Conservation (phyloP, 2,888 invertebrate species). For the Tetheella fluctuosa region DNA sequence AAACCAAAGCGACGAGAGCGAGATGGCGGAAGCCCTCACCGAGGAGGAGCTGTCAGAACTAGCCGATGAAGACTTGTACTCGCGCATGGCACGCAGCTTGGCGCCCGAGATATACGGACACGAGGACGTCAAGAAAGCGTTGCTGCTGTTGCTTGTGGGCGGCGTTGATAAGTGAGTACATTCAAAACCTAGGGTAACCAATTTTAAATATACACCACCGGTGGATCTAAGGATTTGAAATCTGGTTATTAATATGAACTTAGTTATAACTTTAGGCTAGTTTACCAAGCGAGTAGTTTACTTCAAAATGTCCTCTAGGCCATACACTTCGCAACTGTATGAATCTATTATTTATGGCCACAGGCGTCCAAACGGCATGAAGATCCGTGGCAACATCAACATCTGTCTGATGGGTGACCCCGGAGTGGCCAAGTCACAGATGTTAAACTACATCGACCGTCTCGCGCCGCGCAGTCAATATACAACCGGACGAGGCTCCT, state of each 20-base stretch:
- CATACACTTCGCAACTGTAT: too few relatives aligned
- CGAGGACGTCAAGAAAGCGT: constrained; percentile 98
- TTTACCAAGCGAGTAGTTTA: too few relatives aligned
- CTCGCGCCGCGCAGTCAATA: constrained; percentile 97
- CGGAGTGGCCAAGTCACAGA: constrained; percentile 99
- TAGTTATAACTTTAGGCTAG: too few relatives aligned
- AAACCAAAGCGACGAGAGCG: constrained; percentile 94
- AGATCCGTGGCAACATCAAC: constrained; percentile 98
- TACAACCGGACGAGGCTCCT: constrained; percentile 98
- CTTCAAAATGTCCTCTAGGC: neutral
- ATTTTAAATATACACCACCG: too few relatives aligned
- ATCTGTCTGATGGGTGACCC: constrained; percentile 99
- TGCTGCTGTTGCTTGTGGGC: constrained; percentile 95
- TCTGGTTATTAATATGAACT: too few relatives aligned
- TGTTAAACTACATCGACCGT: constrained; percentile 96
- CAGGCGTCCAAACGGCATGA: constrained; percentile 95
- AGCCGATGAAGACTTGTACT: constrained; percentile 95
- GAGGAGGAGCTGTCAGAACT: constrained; percentile 92
- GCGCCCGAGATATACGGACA: constrained; percentile 99
- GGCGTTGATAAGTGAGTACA: constrained; percentile 90
- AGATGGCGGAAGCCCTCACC: constrained; percentile 89
- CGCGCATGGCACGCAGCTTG: constrained; percentile 94
- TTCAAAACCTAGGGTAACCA: too few relatives aligned
- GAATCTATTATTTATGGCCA: constrained; percentile 14
- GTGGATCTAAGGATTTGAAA: too few relatives aligned